These are phyloP conservation scores for Tetrapedia diversipes DNA, from an alignment of 2,888 invertebrate genomes.

Conservation along the genomic window DNA sequence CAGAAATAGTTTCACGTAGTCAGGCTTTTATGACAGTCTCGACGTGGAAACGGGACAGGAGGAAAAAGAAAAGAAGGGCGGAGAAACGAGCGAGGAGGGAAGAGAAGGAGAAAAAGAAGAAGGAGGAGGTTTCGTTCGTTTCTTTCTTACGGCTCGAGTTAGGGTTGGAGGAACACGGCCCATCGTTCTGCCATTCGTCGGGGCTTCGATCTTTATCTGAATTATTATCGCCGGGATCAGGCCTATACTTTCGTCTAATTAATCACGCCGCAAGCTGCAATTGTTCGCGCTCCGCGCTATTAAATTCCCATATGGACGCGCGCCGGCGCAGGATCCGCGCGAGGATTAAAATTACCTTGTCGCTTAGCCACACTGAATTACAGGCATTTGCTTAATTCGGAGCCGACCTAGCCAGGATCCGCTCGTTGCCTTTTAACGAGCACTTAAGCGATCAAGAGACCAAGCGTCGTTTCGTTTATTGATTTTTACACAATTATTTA, in stretches of 20 bases:
- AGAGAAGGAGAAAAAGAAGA: constrained; percentile 20
- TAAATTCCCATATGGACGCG: constrained; percentile 52
- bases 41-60: constrained; percentile 31
- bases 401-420: background rate
- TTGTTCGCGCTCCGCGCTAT: constrained; percentile 59
- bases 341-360: constrained; percentile 65
- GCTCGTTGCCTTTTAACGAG: constrained; percentile 20
- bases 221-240: constrained; percentile 59
- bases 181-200: constrained; percentile 54
- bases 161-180: constrained; percentile 9
- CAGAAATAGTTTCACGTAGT: constrained; percentile 72
- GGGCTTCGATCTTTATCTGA: constrained; percentile 63
- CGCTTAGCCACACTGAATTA: constrained; percentile 57
- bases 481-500: too few relatives aligned
- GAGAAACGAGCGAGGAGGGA: constrained; percentile 7
- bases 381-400: constrained; percentile 60
- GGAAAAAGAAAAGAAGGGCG: background rate
- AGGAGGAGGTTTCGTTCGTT: constrained; percentile 8
- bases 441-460: background rate
- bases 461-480: background rate
- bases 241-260: constrained; percentile 70
- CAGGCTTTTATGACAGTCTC: constrained; percentile 67
- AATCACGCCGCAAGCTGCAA: constrained; percentile 63
- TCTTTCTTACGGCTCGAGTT: constrained; percentile 29
- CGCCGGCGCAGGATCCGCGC: background rate